phyloP scores from a whole-genome alignment of 2,888 invertebrate species.

The Hofmannophila pseudospretella region DNA sequence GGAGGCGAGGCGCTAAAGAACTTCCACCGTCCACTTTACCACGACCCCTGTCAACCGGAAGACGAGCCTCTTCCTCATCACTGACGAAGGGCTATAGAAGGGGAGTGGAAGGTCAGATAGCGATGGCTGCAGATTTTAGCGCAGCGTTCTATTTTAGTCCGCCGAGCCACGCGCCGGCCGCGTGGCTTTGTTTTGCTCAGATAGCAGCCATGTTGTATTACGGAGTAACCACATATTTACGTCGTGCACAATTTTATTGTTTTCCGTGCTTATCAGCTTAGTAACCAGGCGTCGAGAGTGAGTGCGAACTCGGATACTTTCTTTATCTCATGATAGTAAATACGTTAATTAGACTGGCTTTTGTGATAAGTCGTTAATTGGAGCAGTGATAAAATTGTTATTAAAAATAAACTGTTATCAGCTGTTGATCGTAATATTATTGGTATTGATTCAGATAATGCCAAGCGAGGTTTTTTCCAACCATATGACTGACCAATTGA shows the following conservation, averaged over 20 bases:
- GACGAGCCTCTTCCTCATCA: constrained; percentile 13
- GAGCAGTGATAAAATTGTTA: constrained; percentile 8
- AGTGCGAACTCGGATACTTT: constrained; percentile 24
- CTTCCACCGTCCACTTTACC: constrained; percentile 20
- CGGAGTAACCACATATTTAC: constrained; percentile 49
- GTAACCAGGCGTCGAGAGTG: constrained; percentile 46
- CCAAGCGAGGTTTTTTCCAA: too few relatives aligned
- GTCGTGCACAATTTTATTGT: constrained; percentile 52
- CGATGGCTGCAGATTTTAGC: constrained; percentile 36
- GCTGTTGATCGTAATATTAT: too few relatives aligned
- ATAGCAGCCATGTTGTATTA: constrained; percentile 36
- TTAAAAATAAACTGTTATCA: constrained; percentile 7
- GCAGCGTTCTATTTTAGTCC: constrained; percentile 55
- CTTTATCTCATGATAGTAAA: constrained; percentile 38
- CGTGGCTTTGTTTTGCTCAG: constrained; percentile 71
- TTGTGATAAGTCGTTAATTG: constrained; percentile 34
- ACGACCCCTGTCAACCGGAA: constrained; percentile 25
- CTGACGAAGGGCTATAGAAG: constrained; percentile 11
- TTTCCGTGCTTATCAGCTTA: constrained; percentile 34
- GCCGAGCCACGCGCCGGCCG: constrained; percentile 57
- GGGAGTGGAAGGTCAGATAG: constrained; percentile 29
- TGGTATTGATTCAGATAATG: too few relatives aligned
- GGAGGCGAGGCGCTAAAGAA: constrained; percentile 32
- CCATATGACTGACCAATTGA: too few relatives aligned
- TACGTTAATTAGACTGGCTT: constrained; percentile 43